Percentiles rank a stretch among this genome's conserved stretches.
Evolutionary conservation across 2,888 invertebrate genomes (phyloP).

Genomic region (Polydrusus pterygomalis): DNA sequence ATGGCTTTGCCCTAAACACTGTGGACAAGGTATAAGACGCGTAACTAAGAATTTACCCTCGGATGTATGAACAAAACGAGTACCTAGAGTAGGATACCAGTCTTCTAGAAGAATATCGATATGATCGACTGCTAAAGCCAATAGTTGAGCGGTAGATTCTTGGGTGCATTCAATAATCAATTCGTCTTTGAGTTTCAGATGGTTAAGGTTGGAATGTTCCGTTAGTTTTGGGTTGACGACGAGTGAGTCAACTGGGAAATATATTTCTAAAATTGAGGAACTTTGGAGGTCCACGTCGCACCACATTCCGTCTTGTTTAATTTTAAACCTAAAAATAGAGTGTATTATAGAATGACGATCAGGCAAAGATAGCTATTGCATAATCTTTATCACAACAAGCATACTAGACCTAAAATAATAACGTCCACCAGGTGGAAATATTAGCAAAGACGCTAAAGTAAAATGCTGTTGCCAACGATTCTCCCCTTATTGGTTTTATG

Average conservation of each 20-base stretch:
- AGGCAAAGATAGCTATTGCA: too few relatives aligned
- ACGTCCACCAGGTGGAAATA: too few relatives aligned
- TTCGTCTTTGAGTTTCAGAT: constrained; percentile 65
- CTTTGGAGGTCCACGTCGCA: constrained; percentile 85
- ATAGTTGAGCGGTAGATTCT: constrained; percentile 85
- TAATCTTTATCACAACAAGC: too few relatives aligned
- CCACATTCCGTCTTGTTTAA: constrained; percentile 92
- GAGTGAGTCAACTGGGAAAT: constrained; percentile 83
- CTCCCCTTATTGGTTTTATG: too few relatives aligned
- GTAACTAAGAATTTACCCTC: constrained; percentile 97
- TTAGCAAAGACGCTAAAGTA: too few relatives aligned
- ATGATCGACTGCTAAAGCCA: constrained; percentile 94
- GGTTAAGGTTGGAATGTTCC: constrained; percentile 61
- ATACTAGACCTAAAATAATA: too few relatives aligned
- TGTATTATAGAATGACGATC: too few relatives aligned
- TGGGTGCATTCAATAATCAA: constrained; percentile 86
- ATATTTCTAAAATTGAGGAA: constrained; percentile 90
- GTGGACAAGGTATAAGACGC: constrained; percentile 92
- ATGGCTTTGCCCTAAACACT: constrained; percentile 77
- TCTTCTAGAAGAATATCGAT: constrained; percentile 97
- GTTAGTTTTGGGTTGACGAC: constrained; percentile 74
- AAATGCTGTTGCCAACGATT: too few relatives aligned
- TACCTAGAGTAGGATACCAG: constrained; percentile 96
- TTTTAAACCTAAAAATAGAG: constrained; percentile 77
- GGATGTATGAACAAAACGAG: constrained; percentile 97